Conservation (phyloP, 2,888 invertebrate genomes). For the Xylocampa areola region DNA sequence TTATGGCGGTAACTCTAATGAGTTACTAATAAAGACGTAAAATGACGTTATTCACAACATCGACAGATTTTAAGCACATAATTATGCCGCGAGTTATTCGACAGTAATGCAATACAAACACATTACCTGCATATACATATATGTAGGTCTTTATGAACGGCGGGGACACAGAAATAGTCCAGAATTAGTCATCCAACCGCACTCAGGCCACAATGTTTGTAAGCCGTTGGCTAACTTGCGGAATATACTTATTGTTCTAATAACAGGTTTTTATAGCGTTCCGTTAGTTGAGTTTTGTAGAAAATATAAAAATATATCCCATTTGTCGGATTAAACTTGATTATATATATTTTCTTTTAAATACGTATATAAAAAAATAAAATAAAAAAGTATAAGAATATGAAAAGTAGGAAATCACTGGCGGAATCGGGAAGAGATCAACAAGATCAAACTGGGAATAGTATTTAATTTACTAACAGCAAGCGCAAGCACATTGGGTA, state of each 20-base stretch:
- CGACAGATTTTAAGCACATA: constrained; percentile 47
- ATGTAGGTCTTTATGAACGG: constrained; percentile 50
- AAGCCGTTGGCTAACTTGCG: constrained; percentile 36
- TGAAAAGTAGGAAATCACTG: too few species aligned
- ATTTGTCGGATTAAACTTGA: too few species aligned
- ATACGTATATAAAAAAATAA: too few species aligned
- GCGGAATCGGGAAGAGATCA: too few species aligned
- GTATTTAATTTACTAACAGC: too few species aligned
- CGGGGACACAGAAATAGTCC: constrained; percentile 73
- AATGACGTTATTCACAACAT: constrained; percentile 29
- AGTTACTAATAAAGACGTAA: constrained; percentile 24
- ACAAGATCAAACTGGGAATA: too few species aligned
- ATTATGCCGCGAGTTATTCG: constrained; percentile 43
- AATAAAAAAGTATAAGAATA: too few species aligned
- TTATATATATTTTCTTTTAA: too few species aligned
- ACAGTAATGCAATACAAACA: constrained; percentile 51
- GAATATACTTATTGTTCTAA: constrained; percentile 32
- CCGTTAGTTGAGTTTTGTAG: background rate
- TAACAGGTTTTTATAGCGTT: background rate
- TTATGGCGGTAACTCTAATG: constrained; percentile 10
- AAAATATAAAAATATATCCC: background rate
- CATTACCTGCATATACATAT: constrained; percentile 35
- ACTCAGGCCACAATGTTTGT: constrained; percentile 29
- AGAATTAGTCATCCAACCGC: constrained; percentile 72
- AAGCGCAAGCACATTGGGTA: too few species aligned